These are phyloP conservation scores for Picus viridis DNA, from an alignment of 2,797 vertebrate genomes.

Conservation along the genomic window DNA sequence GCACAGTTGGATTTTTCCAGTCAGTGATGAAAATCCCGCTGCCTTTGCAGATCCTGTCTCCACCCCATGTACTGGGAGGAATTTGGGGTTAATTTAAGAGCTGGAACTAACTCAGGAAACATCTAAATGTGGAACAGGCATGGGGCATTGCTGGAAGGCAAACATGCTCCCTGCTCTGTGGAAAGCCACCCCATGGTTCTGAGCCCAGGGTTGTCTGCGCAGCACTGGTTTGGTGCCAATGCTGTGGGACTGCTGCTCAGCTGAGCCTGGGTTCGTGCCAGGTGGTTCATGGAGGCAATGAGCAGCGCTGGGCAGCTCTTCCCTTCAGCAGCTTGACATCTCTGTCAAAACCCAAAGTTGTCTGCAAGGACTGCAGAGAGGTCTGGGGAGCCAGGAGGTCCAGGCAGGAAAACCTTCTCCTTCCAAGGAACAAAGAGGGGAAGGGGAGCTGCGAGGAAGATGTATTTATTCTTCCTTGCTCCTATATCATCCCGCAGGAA, in stretches of 20 bases:
- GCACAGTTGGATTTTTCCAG: neutral
- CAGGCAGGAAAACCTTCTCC: slow-evolving; percentile 74
- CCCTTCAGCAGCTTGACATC: neutral
- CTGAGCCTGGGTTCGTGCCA: neutral
- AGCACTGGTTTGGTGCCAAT: neutral
- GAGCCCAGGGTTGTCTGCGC: neutral
- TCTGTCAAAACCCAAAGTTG: neutral
- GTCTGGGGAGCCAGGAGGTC: neutral
- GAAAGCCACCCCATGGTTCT: neutral
- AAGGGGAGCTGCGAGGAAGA: slow-evolving; percentile 53
- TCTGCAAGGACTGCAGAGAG: neutral
- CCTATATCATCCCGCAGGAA: slow-evolving; percentile 74
- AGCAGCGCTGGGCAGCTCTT: neutral
- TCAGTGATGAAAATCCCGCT: neutral
- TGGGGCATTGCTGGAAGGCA: neutral
- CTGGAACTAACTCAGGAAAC: slow-evolving; percentile 25
- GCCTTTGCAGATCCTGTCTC: neutral
- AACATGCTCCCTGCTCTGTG: fast-evolving
- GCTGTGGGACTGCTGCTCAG: neutral
- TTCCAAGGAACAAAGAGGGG: slow-evolving; percentile 74
- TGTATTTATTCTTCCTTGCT: slow-evolving; percentile 65
- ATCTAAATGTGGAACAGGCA: neutral
- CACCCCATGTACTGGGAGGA: neutral
- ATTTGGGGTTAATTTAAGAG: neutral
- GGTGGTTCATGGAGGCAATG: neutral